A percentile compares a stretch with the other conserved stretches of the same genome.
Evolutionary conservation across 2,113 vertebrate genomes (phyloP).

Genomic region (Dunckerocampus dactyliophorus): DNA sequence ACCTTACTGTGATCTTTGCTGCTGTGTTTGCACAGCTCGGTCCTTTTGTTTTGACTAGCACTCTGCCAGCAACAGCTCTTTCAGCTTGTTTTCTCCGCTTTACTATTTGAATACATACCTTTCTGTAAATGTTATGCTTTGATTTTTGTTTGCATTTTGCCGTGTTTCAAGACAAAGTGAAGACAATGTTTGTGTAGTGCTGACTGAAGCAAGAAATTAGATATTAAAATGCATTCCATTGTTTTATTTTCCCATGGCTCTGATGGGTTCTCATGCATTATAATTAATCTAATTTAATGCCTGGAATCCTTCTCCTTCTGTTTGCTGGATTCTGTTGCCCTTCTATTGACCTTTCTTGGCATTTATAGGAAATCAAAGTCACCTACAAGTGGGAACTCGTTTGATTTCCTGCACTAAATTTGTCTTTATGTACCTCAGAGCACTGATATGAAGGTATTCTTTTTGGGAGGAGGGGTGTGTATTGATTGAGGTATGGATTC

Average conservation of each 20-base stretch:
- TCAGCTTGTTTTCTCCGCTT: constrained; percentile 23
- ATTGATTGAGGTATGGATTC: constrained; percentile 50
- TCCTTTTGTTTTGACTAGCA: constrained; percentile 47
- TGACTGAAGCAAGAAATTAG: background rate
- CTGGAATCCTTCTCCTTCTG: constrained; percentile 33
- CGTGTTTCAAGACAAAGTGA: too few species aligned
- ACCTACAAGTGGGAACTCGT: constrained; percentile 47
- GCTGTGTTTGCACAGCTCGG: constrained; percentile 43
- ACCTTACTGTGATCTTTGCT: constrained; percentile 50
- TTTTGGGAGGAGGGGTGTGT: constrained; percentile 8
- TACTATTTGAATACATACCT: constrained; percentile 9
- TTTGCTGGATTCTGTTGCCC: constrained; percentile 30
- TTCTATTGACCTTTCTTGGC: constrained; percentile 38
- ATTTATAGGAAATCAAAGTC: constrained; percentile 58
- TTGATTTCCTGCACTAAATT: constrained; percentile 44
- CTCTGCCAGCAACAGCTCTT: constrained; percentile 27
- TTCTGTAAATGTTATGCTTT: too few species aligned
- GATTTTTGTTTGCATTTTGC: too few species aligned
- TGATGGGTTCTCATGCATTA: constrained; percentile 12
- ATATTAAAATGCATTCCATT: background rate
- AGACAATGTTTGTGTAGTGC: background rate
- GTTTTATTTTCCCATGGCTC: constrained; percentile 21
- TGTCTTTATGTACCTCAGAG: constrained; percentile 25
- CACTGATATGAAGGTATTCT: constrained; percentile 20
- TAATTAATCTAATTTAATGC: constrained; percentile 41